Conservation (phyloP, 2,888 invertebrate genomes). For the Megastigmus dorsalis region DNA sequence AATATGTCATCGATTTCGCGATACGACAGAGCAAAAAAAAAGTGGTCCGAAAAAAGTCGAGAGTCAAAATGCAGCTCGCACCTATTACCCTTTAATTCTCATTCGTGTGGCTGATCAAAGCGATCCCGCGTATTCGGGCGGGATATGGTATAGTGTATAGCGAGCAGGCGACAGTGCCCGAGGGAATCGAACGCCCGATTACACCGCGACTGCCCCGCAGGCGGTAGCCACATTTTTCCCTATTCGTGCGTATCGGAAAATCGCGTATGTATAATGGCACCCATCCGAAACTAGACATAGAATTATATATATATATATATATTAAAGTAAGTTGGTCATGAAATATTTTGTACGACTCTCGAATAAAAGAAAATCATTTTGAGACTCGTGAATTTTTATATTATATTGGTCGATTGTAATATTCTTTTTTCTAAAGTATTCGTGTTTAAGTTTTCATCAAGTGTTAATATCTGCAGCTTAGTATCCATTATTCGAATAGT, state of each 20-base stretch:
- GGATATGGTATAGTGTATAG: neutral
- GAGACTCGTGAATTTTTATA: too few relatives aligned
- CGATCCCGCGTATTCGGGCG: slow-evolving; percentile 27
- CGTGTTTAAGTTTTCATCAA: too few relatives aligned
- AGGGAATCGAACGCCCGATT: slow-evolving; percentile 48
- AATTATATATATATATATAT: neutral
- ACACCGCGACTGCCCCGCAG: slow-evolving; percentile 18
- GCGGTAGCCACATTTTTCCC: slow-evolving; percentile 17
- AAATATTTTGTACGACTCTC: too few relatives aligned
- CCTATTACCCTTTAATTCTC: slow-evolving; percentile 39
- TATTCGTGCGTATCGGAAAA: slow-evolving; percentile 8
- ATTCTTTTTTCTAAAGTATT: too few relatives aligned
- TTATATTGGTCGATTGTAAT: too few relatives aligned
- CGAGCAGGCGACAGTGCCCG: slow-evolving; percentile 24
- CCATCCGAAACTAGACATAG: neutral
- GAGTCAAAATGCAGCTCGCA: slow-evolving; percentile 14
- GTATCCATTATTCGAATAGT: too few relatives aligned
- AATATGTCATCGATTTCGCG: neutral
- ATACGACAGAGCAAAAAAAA: slow-evolving; percentile 5
- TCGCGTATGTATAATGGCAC: neutral
- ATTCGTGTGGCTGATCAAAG: slow-evolving; percentile 37
- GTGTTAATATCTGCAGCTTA: too few relatives aligned
- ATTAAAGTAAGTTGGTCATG: too few relatives aligned
- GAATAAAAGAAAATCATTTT: too few relatives aligned
- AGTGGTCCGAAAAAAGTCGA: neutral